Base-by-base conservation (phyloP, 2,888 invertebrate species). In the Drosophila anomelani region DNA sequence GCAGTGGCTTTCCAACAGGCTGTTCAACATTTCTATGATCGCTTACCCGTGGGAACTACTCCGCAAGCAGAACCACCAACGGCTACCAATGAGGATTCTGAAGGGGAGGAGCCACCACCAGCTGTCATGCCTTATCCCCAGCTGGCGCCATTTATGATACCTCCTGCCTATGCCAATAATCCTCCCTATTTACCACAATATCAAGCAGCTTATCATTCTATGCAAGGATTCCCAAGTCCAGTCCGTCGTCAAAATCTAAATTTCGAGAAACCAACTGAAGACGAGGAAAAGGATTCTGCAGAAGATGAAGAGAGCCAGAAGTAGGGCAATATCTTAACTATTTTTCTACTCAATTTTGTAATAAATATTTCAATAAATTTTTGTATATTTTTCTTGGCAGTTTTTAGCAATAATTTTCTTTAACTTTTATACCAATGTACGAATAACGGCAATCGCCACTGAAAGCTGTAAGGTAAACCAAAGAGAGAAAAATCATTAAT, bases 401-500 rank as follows among this genome's bases (percentile, higher is more conserved):
- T 29, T 39, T 39, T 26, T n/a, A 60, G 38, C 3, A 1, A 34
- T 4, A 49, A 4, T 29, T 29, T 29, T 29, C 29, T 29, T 29
- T 6, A 29, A 29, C 29, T 8, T 17, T 13, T 15, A 7, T 1
- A n/a, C 54, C 76, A 73, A 61, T 49, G 74, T 63, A 2, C 9
- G 20, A 20, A 20, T 20, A 20, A 20, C 20, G 12, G 56, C 53
- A 56, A 44, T 62, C 56, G 63, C 51, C 43, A 43, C 46, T 61
- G 38, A 47, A 39, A 56, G 75, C 71, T 57, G 61, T 23, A 34
- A 56, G 75, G 86, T 82, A 78, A 85, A 69, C 81, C 81, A 75
- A 64, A 66, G 73, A 49, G 81, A 73, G 81, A 77, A 86, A 85
- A 85, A 81, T 82, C 79, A 86, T 85, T 85, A 85, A 85, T 85